Evolutionary conservation across 1,140 invertebrate species (phyloP).

Genomic region (Hycleus cichorii): DNA sequence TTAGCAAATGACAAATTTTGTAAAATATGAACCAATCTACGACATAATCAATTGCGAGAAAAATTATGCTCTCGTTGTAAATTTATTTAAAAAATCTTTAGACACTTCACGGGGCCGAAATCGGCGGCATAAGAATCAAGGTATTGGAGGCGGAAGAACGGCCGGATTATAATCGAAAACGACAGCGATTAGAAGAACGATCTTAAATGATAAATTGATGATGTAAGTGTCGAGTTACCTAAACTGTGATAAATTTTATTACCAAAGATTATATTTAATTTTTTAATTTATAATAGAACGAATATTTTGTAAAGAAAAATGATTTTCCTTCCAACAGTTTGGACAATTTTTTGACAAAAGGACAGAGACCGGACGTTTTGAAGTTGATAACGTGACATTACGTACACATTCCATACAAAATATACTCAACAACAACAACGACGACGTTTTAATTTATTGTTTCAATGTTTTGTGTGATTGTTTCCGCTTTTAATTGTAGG

Average conservation of each 20-base stretch:
- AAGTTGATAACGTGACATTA: too few relatives aligned
- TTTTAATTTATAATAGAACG: too few relatives aligned
- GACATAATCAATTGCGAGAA: too few relatives aligned
- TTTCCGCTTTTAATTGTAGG: too few relatives aligned
- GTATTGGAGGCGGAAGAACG: slow-evolving; percentile 85
- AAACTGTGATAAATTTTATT: slow-evolving; percentile 5
- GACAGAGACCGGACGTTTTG: slow-evolving; percentile 2
- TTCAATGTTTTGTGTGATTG: too few relatives aligned
- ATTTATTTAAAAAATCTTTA: slow-evolving; percentile 27
- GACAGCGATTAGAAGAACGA: slow-evolving; percentile 27
- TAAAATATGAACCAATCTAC: too few relatives aligned
- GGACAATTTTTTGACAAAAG: slow-evolving; percentile 2
- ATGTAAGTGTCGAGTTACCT: slow-evolving; percentile 1
- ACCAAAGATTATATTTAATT: slow-evolving; percentile 3
- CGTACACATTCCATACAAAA: too few relatives aligned
- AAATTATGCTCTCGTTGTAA: too few relatives aligned
- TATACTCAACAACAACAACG: too few relatives aligned
- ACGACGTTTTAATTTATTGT: too few relatives aligned
- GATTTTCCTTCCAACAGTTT: slow-evolving; percentile 2
- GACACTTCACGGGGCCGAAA: slow-evolving; percentile 71
- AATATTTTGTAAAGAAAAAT: too few relatives aligned
- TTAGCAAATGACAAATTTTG: too few relatives aligned
- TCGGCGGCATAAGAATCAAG: slow-evolving; percentile 74
- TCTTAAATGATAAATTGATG: not conserved
- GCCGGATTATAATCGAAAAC: slow-evolving; percentile 48